Conservation (phyloP, 30 jellyfish, hydroid and myxozoan species). For the Aurelia sp. region DNA sequence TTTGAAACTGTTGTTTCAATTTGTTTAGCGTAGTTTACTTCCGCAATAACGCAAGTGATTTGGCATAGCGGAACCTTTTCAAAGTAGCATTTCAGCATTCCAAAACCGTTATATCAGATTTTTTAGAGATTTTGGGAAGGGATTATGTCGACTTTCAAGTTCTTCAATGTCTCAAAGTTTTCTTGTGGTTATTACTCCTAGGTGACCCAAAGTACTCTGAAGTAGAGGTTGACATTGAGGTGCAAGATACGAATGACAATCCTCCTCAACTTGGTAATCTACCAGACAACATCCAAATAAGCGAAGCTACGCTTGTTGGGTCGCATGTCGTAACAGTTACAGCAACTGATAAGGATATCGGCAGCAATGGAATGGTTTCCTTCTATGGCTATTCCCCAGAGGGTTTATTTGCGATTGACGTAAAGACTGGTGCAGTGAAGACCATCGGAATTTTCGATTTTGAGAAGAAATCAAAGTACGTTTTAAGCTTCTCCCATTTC, state of each 20-base stretch:
- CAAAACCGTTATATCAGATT: too few species aligned
- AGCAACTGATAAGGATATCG: slow-evolving; percentile 83
- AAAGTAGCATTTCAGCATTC: too few species aligned
- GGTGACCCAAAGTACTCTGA: slow-evolving; percentile 67
- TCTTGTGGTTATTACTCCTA: neutral
- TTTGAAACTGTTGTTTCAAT: too few species aligned
- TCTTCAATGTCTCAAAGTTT: too few species aligned
- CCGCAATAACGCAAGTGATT: too few species aligned
- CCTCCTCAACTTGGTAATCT: slow-evolving; percentile 59
- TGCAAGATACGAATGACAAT: slow-evolving; percentile 76
- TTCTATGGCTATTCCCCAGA: slow-evolving; percentile 60
- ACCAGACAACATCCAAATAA: slow-evolving; percentile 52
- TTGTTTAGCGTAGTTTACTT: too few species aligned
- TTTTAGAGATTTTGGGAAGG: too few species aligned
- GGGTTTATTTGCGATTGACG: slow-evolving; percentile 49
- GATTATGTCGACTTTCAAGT: too few species aligned
- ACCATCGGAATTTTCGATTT: slow-evolving; percentile 56
- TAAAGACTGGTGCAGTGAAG: slow-evolving; percentile 73
- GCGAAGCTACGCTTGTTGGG: slow-evolving; percentile 81
- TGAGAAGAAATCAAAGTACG: slow-evolving; percentile 51
- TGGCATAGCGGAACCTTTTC: too few species aligned
- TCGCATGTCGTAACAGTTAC: slow-evolving; percentile 62
- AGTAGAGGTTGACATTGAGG: slow-evolving; percentile 67
- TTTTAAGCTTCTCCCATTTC: neutral
- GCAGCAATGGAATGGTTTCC: slow-evolving; percentile 47